Conservation (phyloP, 2,888 invertebrate genomes). For the Platycheirus rosarum region DNA sequence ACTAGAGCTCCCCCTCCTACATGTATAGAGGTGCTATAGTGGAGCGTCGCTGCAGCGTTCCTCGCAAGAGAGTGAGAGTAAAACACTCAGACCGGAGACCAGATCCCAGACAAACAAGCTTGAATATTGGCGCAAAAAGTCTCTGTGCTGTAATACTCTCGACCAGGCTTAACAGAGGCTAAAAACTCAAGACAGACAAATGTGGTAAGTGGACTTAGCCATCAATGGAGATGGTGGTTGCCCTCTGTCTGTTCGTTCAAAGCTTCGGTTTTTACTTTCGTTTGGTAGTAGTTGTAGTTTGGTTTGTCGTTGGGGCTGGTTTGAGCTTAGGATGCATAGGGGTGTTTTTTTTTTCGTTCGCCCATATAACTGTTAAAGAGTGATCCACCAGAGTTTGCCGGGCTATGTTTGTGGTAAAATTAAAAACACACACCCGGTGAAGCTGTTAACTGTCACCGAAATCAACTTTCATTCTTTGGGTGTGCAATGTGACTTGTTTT, state of each 20-base stretch:
- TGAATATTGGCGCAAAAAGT: conserved; percentile 28
- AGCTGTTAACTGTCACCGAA: conserved; percentile 24
- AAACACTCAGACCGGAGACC: conserved; percentile 31
- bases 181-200: conserved; percentile 10
- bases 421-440: conserved; percentile 34
- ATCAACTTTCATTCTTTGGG: conserved; percentile 48
- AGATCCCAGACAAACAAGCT: conserved; percentile 37
- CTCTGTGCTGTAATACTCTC: conserved; percentile 61
- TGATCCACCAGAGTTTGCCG: conserved; percentile 6
- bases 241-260: conserved; percentile 22
- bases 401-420: conserved; percentile 47
- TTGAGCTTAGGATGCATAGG: conserved; percentile 33
- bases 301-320: not conserved
- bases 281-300: conserved; percentile 45
- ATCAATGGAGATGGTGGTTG: conserved; percentile 37
- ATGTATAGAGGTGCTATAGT: not conserved
- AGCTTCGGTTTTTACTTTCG: conserved; percentile 61
- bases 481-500: conserved; percentile 6
- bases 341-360: conserved; percentile 39
- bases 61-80: conserved; percentile 69
- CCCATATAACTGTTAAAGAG: not conserved
- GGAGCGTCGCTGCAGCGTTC: conserved; percentile 1
- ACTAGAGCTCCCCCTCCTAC: conserved; percentile 61
- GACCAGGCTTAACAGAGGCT: conserved; percentile 19
- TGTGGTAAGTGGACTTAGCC: conserved; percentile 39